Evolutionary conservation across 2,888 invertebrate genomes (phyloP), one percentile per base, ranked within the genome.

Genomic region (Pegoplata infirma): DNA sequence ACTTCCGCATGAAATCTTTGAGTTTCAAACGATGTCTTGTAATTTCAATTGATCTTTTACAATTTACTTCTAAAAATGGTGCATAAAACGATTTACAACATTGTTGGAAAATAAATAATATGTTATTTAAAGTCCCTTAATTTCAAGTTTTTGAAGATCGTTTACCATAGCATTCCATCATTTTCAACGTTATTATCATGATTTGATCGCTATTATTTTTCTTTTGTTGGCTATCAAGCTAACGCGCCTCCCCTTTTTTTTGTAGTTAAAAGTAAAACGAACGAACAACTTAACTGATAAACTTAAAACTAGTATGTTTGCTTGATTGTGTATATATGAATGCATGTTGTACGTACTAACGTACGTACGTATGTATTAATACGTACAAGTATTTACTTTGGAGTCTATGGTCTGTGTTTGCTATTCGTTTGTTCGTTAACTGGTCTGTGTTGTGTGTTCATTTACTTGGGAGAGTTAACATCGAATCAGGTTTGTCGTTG

Each of bases 161-260:
- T n/a, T n/a, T n/a, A n/a, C n/a, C n/a, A n/a, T n/a, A n/a, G n/a
- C n/a, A n/a, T n/a, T n/a, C n/a, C n/a, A n/a, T n/a, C n/a, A n/a
- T n/a, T n/a, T n/a, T n/a, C n/a, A n/a, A 59, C 75, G 51, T 61
- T 67, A 53, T 81, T 80, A 77, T 81, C 12, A 56, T 69, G 47
- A 59, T 55, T 36, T 76, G 51, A n/a, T n/a, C n/a, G n/a, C n/a
- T n/a, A n/a, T 74, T 63, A 61, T 76, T 55, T 74, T 80, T 68
- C 67, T 64, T 28, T 16, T 36, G 55, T 71, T 56, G 66, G 76
- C 81, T 82, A 82, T 84, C 84, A 84, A 53, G 67, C 74, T 79
- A 76, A 86, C 87, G 85, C 87, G 85, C 87, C 87, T 86, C 87
- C 87, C 86, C 86, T 86, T 87, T 85, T 86, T 81, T 44, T 69